phyloP scores from a whole-genome alignment of 1,140 invertebrate genomes.

The Medauroidea extradentata region DNA sequence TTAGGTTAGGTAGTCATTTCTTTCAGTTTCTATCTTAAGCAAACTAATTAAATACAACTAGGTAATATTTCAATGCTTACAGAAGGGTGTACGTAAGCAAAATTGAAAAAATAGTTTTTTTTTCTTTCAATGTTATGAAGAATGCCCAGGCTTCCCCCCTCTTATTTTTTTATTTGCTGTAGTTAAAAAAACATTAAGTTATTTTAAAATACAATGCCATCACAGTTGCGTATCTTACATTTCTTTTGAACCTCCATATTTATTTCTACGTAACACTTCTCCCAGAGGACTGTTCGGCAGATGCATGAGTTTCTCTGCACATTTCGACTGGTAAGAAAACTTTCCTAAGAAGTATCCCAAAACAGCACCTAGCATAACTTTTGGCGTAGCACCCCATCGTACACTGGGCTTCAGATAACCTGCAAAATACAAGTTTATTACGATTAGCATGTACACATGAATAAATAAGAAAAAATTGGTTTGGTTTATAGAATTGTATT shows the following conservation, averaged over 20 bases:
- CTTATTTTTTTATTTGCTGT: constrained; percentile 1
- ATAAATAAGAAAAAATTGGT: too few relatives aligned
- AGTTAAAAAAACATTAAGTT: too few relatives aligned
- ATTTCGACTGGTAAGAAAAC: constrained; percentile 66
- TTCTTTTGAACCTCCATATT: constrained; percentile 39
- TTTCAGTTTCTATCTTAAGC: too few relatives aligned
- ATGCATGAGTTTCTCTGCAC: constrained; percentile 69
- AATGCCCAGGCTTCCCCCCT: not conserved
- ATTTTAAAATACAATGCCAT: too few relatives aligned
- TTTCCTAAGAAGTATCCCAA: constrained; percentile 72
- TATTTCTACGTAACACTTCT: constrained; percentile 48
- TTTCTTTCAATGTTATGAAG: not conserved
- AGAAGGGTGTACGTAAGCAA: not conserved
- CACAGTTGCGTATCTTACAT: constrained; percentile 34
- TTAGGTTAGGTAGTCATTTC: too few relatives aligned
- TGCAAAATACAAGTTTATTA: constrained; percentile 25
- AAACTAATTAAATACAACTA: too few relatives aligned
- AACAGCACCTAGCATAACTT: constrained; percentile 56
- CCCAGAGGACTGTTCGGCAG: constrained; percentile 58
- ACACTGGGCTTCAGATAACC: constrained; percentile 51
- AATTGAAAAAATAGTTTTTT: constrained; percentile 4
- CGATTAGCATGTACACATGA: too few relatives aligned
- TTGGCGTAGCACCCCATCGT: constrained; percentile 60
- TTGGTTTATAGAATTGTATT: too few relatives aligned
- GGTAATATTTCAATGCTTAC: too few relatives aligned